Base-by-base conservation (phyloP, 2,113 vertebrate species). In the Ophthalmolycus amberensis region DNA sequence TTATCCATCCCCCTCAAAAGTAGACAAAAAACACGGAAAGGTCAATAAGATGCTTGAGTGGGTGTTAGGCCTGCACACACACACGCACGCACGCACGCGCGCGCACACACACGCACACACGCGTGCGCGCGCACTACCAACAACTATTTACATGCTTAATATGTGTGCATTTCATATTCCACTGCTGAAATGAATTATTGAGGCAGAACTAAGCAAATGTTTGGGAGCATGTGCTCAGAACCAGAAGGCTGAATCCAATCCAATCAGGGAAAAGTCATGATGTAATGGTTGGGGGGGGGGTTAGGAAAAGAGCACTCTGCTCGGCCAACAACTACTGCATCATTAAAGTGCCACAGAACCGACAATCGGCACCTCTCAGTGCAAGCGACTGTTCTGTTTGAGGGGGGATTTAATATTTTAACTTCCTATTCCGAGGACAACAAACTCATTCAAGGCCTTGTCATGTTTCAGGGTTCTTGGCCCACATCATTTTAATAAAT, bases 121-220 rank as follows among this genome's bases (percentile, higher is more conserved):
- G 52, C 37, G n/a, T n/a, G n/a, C n/a, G n/a, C n/a, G n/a, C n/a
- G 11, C 27, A 52, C 29, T 20, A 10, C 15, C 75, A 80, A 79
- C 62, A 87, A 37, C 52, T 65, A 71, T 83, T 81, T 74, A 74
- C 60, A 75, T 70, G 77, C 59, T 76, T 78, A 59, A 73, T 71
- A 52, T 76, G 78, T 63, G 74, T 46, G 58, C 48, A 42, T 79
- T 85, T 85, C 58, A 59, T 54, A 64, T 85, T 83, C 56, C 76
- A 66, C 52, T 20, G 42, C 64, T 38, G 38, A 69, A 54, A 83
- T 85, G n/a, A 90, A 78, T 90, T 77, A 83, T 80, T 80, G 69
- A 88, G 14, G 83, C 80, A 77, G 82, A 82, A 88, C 62, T 85
- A 80, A 86, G 63, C 72, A 67, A 83, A 86, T 80, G 52, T 90